These are phyloP conservation scores for Craterocephalus amniculus DNA, from an alignment of 2,797 vertebrate genomes.

Conservation along the genomic window DNA sequence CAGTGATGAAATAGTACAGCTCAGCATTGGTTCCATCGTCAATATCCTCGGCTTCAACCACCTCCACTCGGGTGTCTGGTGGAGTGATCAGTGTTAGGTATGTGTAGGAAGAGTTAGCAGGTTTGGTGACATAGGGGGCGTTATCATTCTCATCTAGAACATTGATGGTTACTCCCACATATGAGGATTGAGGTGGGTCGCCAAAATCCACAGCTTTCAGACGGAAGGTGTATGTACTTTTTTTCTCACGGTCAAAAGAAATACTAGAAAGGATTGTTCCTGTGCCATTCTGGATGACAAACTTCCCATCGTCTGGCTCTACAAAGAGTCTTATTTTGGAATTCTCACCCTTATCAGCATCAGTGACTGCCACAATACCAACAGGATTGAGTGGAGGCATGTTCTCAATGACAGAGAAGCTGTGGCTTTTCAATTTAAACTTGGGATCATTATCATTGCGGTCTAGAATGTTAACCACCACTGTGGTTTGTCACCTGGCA, in stretches of 20 bases:
- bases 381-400: constrained; percentile 94
- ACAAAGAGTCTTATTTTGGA: constrained; percentile 89
- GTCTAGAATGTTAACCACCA: constrained; percentile 91
- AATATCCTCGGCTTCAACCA: constrained; percentile 95
- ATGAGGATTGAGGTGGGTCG: constrained; percentile 92
- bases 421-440: constrained; percentile 95
- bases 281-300: constrained; percentile 96
- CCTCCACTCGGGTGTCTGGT: constrained; percentile 89
- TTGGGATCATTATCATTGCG: constrained; percentile 99
- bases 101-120: constrained; percentile 94
- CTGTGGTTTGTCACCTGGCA: constrained; percentile 89
- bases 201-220: constrained; percentile 94
- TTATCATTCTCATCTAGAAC: constrained; percentile 98
- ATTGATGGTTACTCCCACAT: constrained; percentile 95
- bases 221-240: constrained; percentile 96
- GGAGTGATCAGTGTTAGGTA: constrained; percentile 88
- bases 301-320: constrained; percentile 95
- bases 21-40: constrained; percentile 92
- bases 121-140: constrained; percentile 93
- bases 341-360: constrained; percentile 94
- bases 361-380: constrained; percentile 95
- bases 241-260: constrained; percentile 96
- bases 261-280: constrained; percentile 96
- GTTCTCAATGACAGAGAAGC: constrained; percentile 97
- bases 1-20: constrained; percentile 89